A percentile compares a stretch with the other conserved stretches of the same genome.
Conservation (phyloP, 2,888 invertebrate genomes). For the Spisula subtruncata region DNA sequence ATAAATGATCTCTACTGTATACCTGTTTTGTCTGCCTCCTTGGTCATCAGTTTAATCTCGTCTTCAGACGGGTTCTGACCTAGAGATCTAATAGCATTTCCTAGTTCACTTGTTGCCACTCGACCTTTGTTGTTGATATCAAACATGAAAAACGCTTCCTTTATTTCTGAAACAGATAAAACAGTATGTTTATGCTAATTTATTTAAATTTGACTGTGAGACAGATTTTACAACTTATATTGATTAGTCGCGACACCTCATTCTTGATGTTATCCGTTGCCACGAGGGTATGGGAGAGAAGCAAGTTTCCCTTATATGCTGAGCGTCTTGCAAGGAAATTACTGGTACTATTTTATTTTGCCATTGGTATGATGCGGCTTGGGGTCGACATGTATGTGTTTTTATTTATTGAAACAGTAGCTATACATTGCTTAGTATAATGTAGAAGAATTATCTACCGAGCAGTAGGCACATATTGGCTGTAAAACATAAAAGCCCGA, state of each 20-base stretch:
- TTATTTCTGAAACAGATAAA: constrained; percentile 65
- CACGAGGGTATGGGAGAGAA: too few relatives aligned
- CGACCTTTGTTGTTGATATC: constrained; percentile 67
- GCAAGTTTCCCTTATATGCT: too few relatives aligned
- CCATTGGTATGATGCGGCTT: too few relatives aligned
- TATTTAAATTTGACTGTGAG: too few relatives aligned
- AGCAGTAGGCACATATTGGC: not conserved
- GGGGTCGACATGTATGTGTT: too few relatives aligned
- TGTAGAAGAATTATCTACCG: not conserved
- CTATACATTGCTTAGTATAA: not conserved
- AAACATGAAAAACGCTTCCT: constrained; percentile 75
- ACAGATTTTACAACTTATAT: too few relatives aligned
- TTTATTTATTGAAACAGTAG: too few relatives aligned
- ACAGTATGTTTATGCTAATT: too few relatives aligned
- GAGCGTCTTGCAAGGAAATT: too few relatives aligned
- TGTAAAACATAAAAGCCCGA: not conserved
- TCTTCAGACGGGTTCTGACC: constrained; percentile 76
- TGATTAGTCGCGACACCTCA: too few relatives aligned
- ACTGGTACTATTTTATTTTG: too few relatives aligned
- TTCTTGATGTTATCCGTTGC: too few relatives aligned
- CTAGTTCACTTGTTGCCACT: constrained; percentile 67
- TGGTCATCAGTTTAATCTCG: constrained; percentile 69
- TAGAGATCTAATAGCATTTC: constrained; percentile 72
- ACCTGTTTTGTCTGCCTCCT: constrained; percentile 73
- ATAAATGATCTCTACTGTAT: not conserved